Evolutionary conservation across 1,140 invertebrate species (phyloP), one percentile per base, ranked within the genome.

Genomic region (Augochlora pura): DNA sequence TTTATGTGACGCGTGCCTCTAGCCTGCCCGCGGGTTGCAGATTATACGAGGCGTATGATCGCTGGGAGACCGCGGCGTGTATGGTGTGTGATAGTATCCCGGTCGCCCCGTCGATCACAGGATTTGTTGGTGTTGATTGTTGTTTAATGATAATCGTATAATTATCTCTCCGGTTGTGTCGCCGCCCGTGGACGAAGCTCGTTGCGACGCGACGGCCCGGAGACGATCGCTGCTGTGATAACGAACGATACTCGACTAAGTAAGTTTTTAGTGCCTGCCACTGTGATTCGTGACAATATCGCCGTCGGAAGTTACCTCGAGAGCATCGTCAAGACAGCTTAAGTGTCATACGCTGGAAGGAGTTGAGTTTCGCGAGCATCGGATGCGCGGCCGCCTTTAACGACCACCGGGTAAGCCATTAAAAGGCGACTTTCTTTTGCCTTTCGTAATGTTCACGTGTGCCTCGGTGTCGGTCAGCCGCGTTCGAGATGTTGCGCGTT

Each of bases 371-470:
- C 71, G 66, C 62, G 62, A 86, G 68, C 66, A 81, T 77, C 87
- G 83, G 73, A 89, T 89, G 86, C 74, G 73, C 81, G 69, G 46
- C 14, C 74, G 70, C 78, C 46, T 84, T 81, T 88, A 80, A 83
- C 62, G 42, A 82, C 71, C 71, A 84, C 60, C 78, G 82, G 88
- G 88, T 89, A 88, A 89, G 88, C 69, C 54, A 73, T 39, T 38
- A 18, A 27, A 57, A 38, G 9, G 54, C n/a, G 39, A 71, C n/a
- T 59, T 62, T 77, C 54, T 25, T 80, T 63, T 63, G 38, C 27
- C 49, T 42, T 10, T 1, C 32, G 27, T 52, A 21, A 27, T 12
- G 12, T 63, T 63, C 23, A 38, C 60, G 32, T 21, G 54, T 18
- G 54, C 9, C 5, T 57, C 49, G 49, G 49, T 4, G 8, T 4